Conservation (phyloP, 2,888 invertebrate genomes). For the Criorhina ranunculi region DNA sequence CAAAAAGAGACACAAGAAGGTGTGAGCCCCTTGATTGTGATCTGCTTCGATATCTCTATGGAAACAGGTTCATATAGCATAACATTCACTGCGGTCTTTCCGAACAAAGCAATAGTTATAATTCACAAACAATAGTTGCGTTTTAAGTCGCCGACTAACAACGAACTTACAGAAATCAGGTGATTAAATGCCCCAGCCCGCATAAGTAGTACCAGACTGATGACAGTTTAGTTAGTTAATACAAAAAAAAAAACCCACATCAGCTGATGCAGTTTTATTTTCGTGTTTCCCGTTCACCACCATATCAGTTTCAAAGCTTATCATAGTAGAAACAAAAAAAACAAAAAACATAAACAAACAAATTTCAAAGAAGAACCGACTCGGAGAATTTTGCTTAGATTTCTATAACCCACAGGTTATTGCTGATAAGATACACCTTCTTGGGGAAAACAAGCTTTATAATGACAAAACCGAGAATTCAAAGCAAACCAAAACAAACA, state of each 20-base stretch:
- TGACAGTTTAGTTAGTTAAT: background rate
- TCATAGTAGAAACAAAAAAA: background rate
- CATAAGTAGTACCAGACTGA: too few species aligned
- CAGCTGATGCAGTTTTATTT: slow-evolving; percentile 4
- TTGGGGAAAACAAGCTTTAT: slow-evolving; percentile 3
- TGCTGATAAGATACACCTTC: slow-evolving; percentile 9
- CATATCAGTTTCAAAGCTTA: background rate
- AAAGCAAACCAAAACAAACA: too few species aligned
- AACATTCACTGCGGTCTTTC: too few species aligned
- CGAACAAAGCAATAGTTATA: too few species aligned
- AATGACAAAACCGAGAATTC: background rate
- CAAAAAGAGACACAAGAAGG: too few species aligned
- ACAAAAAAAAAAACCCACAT: background rate
- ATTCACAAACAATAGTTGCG: too few species aligned
- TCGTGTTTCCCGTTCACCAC: background rate
- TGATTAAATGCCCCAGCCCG: too few species aligned
- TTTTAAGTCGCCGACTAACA: too few species aligned
- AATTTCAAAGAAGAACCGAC: slow-evolving; percentile 6
- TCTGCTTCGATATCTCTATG: too few species aligned
- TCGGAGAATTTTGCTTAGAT: background rate
- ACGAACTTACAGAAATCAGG: too few species aligned
- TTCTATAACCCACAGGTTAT: slow-evolving; percentile 1
- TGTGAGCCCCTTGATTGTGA: too few species aligned
- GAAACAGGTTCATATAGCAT: too few species aligned
- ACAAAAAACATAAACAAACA: slow-evolving; percentile 14